Conservation (phyloP, 2,888 invertebrate species). For the Sceliomorpha sp. region DNA sequence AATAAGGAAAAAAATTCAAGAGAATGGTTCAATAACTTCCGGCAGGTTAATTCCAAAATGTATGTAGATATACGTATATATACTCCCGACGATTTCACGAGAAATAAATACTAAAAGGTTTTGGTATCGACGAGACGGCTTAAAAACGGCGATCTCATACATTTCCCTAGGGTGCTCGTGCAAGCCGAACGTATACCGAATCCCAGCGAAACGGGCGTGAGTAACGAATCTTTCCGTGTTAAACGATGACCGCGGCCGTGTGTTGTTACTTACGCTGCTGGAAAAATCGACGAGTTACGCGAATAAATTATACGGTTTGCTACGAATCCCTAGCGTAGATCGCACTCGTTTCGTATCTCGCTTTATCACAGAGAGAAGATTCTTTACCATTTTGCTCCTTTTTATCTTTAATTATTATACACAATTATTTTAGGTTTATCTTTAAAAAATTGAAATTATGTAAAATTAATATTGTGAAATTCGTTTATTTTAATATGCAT, state of each 20-base stretch:
- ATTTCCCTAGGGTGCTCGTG: constrained; percentile 52
- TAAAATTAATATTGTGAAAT: no score
- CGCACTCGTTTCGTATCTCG: constrained; percentile 42
- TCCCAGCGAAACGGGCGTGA: constrained; percentile 50
- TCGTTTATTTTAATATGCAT: no score
- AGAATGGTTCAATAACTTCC: constrained; percentile 60
- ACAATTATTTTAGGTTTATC: no score
- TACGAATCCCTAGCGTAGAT: constrained; percentile 50
- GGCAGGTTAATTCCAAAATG: constrained; percentile 61
- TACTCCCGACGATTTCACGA: constrained; percentile 60
- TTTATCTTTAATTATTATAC: no score
- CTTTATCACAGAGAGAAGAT: constrained; percentile 39
- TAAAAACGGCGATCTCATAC: constrained; percentile 57
- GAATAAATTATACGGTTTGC: constrained; percentile 52
- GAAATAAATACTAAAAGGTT: constrained; percentile 53
- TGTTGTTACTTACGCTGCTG: constrained; percentile 47
- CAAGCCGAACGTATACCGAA: constrained; percentile 46
- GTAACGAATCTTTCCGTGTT: constrained; percentile 59
- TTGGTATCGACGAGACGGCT: constrained; percentile 56
- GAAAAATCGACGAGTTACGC: constrained; percentile 42
- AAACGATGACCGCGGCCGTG: constrained; percentile 56
- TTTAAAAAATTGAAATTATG: no score
- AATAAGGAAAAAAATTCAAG: constrained; percentile 21
- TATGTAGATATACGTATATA: constrained; percentile 61
- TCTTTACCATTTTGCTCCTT: no score